Conservation (phyloP, 2,888 invertebrate genomes). For the Cerceris rybyensis region DNA sequence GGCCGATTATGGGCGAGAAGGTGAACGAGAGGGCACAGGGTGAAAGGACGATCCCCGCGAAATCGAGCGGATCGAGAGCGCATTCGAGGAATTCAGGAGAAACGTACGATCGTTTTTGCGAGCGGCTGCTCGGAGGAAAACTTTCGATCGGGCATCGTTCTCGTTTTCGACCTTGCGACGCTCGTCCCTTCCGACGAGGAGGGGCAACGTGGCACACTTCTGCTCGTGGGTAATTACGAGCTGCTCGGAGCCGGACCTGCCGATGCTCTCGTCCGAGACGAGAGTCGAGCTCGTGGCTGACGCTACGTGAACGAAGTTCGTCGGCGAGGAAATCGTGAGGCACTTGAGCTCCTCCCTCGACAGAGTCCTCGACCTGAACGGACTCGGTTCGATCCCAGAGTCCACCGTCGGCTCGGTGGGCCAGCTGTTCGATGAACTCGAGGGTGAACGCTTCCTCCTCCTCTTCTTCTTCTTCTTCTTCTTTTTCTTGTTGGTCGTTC, state of each 20-base stretch:
- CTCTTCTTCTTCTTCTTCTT: conserved; percentile 18
- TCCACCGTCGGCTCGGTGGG: neutral
- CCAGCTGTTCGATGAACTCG: neutral
- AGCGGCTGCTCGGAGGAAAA: neutral
- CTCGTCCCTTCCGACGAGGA: conserved; percentile 41
- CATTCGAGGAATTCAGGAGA: too few relatives aligned
- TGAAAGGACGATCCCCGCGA: too few relatives aligned
- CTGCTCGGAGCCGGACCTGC: conserved; percentile 36
- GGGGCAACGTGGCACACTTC: conserved; percentile 69
- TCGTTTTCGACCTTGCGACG: conserved; percentile 15
- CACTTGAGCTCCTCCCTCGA: conserved; percentile 67
- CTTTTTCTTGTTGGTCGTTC: conserved; percentile 55
- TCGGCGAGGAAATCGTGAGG: conserved; percentile 74
- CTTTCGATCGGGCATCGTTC: conserved; percentile 15
- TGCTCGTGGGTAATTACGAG: conserved; percentile 71
- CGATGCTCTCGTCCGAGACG: conserved; percentile 25
- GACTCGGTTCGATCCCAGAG: neutral
- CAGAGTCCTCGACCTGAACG: conserved; percentile 44
- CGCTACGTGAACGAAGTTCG: conserved; percentile 77
- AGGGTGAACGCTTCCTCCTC: conserved; percentile 20
- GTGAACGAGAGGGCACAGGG: too few relatives aligned
- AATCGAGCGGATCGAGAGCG: too few relatives aligned
- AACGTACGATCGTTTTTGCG: too few relatives aligned
- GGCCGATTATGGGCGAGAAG: too few relatives aligned
- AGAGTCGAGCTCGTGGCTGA: conserved; percentile 73